A percentile compares a stretch with the other conserved stretches of the same genome.
These are phyloP conservation scores for Solea solea DNA, from an alignment of 2,113 vertebrate species.

Conservation along the genomic window DNA sequence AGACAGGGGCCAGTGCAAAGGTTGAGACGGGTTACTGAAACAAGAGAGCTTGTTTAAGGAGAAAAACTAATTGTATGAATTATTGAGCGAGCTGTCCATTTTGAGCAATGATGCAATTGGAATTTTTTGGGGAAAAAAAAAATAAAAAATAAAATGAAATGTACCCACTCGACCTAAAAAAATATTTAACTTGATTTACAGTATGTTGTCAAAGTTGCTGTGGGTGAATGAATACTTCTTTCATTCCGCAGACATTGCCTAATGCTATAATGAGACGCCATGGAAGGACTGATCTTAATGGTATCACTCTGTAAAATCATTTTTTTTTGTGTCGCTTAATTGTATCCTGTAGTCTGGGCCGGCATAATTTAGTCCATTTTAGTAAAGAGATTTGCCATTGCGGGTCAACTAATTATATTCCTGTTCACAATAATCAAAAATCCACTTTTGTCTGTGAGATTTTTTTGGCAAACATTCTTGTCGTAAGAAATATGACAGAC, in stretches of 20 bases:
- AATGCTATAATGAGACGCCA: slow-evolving; percentile 9
- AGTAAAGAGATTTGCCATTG: no score
- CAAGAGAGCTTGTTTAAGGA: slow-evolving; percentile 79
- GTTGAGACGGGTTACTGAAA: slow-evolving; percentile 73
- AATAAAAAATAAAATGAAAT: slow-evolving; percentile 52
- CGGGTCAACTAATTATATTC: not conserved
- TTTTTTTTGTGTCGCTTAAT: slow-evolving; percentile 7
- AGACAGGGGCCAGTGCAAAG: slow-evolving; percentile 71
- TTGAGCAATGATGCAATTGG: slow-evolving; percentile 70
- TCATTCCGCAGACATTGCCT: not conserved
- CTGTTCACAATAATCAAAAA: not conserved
- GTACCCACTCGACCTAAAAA: slow-evolving; percentile 46
- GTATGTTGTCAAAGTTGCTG: slow-evolving; percentile 12
- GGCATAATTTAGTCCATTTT: not conserved
- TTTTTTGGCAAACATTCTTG: slow-evolving; percentile 9
- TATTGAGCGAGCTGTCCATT: slow-evolving; percentile 77
- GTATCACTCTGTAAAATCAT: slow-evolving; percentile 31
- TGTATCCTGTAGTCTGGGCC: slow-evolving; percentile 9
- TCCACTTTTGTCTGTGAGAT: not conserved
- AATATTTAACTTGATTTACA: slow-evolving; percentile 50
- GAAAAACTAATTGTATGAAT: slow-evolving; percentile 82
- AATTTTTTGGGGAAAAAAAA: slow-evolving; percentile 47
- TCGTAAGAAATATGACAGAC: not conserved
- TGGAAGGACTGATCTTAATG: slow-evolving; percentile 12
- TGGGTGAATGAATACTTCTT: slow-evolving; percentile 34